phyloP scores from a whole-genome alignment of 1,140 invertebrate genomes.

The Brachionus manjavacas region DNA sequence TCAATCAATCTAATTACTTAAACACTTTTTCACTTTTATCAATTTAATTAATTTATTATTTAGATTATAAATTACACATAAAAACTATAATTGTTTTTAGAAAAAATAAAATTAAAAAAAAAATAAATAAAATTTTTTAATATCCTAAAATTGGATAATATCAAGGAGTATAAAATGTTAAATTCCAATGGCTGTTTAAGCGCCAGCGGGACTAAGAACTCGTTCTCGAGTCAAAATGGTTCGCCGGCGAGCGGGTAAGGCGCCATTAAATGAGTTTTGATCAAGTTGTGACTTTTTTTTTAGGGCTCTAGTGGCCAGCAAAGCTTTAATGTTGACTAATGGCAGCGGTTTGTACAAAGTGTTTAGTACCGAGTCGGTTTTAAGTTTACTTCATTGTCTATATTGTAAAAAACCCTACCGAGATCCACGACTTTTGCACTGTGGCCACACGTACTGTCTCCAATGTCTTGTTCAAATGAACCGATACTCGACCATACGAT shows the following conservation, averaged over 20 bases:
- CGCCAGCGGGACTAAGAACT: not conserved
- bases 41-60: not conserved
- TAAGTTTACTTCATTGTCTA: constrained; percentile 37
- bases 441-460: constrained; percentile 41
- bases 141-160: constrained; percentile 32
- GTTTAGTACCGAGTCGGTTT: constrained; percentile 41
- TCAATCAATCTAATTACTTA: constrained; percentile 32
- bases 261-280: not conserved
- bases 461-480: constrained; percentile 41
- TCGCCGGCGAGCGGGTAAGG: constrained; percentile 5
- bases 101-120: not conserved
- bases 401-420: constrained; percentile 41
- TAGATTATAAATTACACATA: constrained; percentile 27
- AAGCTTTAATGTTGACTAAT: constrained; percentile 35
- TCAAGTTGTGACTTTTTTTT: not conserved
- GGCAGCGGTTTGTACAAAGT: constrained; percentile 40
- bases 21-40: not conserved
- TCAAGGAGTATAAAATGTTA: constrained; percentile 26
- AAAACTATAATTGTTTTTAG: constrained; percentile 5
- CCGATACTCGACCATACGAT: constrained; percentile 38
- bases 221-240: not conserved
- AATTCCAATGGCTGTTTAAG: constrained; percentile 33
- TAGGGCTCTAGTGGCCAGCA: constrained; percentile 29
- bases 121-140: not conserved
- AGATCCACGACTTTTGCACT: constrained; percentile 27